Conservation (phyloP, 2,888 invertebrate genomes). For the Cabera pusaria region DNA sequence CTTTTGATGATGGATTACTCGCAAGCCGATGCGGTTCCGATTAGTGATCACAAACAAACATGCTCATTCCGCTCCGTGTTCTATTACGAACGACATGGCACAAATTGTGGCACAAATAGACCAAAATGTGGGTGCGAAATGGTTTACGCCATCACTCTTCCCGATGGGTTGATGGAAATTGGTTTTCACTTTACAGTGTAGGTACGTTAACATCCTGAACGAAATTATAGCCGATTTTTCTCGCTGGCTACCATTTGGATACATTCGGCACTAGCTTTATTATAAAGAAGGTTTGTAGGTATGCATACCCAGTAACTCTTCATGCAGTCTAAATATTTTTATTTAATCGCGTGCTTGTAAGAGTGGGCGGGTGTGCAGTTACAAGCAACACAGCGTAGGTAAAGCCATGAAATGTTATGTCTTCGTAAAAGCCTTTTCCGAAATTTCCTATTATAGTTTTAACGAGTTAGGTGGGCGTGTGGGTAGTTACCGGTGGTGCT, state of each 20-base stretch:
- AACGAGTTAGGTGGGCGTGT: constrained; percentile 10
- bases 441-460: constrained; percentile 16
- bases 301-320: no score
- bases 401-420: constrained; percentile 16
- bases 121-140: constrained; percentile 13
- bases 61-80: constrained; percentile 7
- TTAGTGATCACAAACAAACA: constrained; percentile 21
- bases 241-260: no score
- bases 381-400: constrained; percentile 11
- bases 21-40: constrained; percentile 7
- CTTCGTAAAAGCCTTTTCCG: constrained; percentile 15
- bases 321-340: constrained; percentile 29
- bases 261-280: no score
- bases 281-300: no score
- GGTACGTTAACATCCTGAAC: constrained; percentile 30
- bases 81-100: constrained; percentile 8
- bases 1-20: constrained; percentile 19
- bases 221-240: constrained; percentile 15
- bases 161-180: constrained; percentile 18
- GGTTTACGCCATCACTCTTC: constrained; percentile 14
- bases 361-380: constrained; percentile 19
- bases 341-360: constrained; percentile 21
- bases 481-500: constrained; percentile 3
- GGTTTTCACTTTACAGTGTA: constrained; percentile 23
- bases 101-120: constrained; percentile 18